Evolutionary conservation across 30 jellyfish, hydroid and myxozoan species (phyloP), one percentile per base, ranked within the genome.

Genomic region (Turritopsis rubra): DNA sequence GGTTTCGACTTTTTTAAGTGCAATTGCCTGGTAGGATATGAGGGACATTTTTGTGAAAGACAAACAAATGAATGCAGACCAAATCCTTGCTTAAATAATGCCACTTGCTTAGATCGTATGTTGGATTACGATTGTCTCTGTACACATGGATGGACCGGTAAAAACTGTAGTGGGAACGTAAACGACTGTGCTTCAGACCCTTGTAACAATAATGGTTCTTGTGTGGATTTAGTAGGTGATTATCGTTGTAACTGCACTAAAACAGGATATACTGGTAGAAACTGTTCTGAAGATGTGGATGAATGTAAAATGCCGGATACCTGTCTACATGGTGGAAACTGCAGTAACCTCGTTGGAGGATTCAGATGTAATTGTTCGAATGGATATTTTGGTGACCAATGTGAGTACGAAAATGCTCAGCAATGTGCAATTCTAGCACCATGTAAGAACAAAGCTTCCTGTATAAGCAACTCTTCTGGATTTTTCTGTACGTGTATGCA

Each of bases 401-500:
- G 93, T 3, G 30, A 80, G 71, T 73, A 85, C 66, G 65, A 84
- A 60, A 78, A 88, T 52, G 86, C 80, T 21, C 79, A 87, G 75
- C 21, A 54, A 19, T 81, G 88, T 81, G 84, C 54, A 54, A n/a
- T 13, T 4, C 75, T 77, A 27, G 81, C 84, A 53, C 98, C 98
- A 19, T 91, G 97, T 91, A 79, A 73, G 52, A 86, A 91, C 80
- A 88, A 84, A 19, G 97, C 88, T 20, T 25, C 82, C 21, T 91
- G 97, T 73, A 27, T 7, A 22, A 88, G 80, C 71, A 28, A 26
- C 1, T 78, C 73, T n/a, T 79, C 80, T 29, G 85, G 79, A 1
- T 85, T 28, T 66, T 79, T 65, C 20, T 91, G 97, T 66, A 53
- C 73, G 22, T 90, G 97, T 79, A 54, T 52, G 18, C 71, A 85